phyloP scores from a whole-genome alignment of 2,797 vertebrate species.

The Epinephelus awoara region DNA sequence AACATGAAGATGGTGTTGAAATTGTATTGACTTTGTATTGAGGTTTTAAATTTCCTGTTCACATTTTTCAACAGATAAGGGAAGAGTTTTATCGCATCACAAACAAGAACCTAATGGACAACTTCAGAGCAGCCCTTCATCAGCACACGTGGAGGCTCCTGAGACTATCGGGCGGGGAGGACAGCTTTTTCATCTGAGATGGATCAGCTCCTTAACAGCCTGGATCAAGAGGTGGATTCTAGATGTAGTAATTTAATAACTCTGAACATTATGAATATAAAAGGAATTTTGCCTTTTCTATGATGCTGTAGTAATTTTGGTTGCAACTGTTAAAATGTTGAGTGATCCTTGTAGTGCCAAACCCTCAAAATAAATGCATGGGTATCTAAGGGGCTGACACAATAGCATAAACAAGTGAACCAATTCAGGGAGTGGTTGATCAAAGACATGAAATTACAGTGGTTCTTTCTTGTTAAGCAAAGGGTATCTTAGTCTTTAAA shows the following conservation, averaged over 20 bases:
- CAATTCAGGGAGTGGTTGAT: no score
- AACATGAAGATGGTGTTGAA: background rate
- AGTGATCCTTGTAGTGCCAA: background rate
- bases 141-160: background rate
- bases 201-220: no score
- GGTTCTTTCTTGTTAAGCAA: no score
- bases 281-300: no score
- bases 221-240: background rate
- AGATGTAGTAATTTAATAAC: background rate
- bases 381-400: background rate
- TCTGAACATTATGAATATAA: background rate
- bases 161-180: background rate
- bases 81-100: background rate
- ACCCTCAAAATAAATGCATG: background rate
- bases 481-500: no score
- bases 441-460: no score
- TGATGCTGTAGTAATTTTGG: no score
- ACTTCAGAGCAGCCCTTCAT: conserved; percentile 9
- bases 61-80: background rate
- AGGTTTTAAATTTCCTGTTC: background rate
- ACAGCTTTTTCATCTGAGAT: conserved; percentile 3
- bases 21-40: background rate
- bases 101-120: conserved; percentile 8
- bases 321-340: no score
- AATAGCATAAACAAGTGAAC: background rate